A percentile compares a stretch with the other conserved stretches of the same genome.
Evolutionary conservation across 2,113 vertebrate genomes (phyloP).

Genomic region (Aegotheles bennettii): DNA sequence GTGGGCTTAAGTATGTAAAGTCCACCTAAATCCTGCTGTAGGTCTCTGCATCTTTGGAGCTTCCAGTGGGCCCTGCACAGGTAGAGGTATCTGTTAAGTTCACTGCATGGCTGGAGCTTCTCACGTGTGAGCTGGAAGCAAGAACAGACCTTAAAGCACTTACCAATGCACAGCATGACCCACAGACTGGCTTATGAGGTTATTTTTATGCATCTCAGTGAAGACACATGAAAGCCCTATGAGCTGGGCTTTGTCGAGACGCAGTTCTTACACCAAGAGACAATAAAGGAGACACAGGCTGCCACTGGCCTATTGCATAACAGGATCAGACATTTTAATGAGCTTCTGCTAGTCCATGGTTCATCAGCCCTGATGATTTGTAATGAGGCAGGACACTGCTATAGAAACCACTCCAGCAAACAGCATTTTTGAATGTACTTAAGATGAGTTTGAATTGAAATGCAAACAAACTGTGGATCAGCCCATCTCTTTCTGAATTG

Average conservation of each 20-base stretch:
- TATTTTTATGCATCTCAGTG: constrained; percentile 39
- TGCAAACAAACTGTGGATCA: constrained; percentile 26
- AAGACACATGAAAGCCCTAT: not conserved
- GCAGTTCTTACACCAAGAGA: not conserved
- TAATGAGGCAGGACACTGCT: constrained; percentile 55
- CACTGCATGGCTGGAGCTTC: not conserved
- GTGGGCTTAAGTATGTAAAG: not conserved
- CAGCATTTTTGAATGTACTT: not conserved
- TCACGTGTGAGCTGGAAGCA: not conserved
- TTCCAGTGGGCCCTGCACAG: not conserved
- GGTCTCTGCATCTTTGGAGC: not conserved
- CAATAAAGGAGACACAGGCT: constrained; percentile 34
- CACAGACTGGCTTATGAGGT: not conserved
- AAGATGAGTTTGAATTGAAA: constrained; percentile 48
- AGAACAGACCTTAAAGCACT: not conserved
- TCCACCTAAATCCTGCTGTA: not conserved
- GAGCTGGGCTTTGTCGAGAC: constrained; percentile 4
- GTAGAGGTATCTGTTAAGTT: not conserved
- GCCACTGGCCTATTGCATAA: constrained; percentile 31
- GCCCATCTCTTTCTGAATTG: not conserved
- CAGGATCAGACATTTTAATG: constrained; percentile 58
- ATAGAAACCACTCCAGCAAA: constrained; percentile 38
- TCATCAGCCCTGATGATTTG: constrained; percentile 14
- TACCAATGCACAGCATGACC: not conserved
- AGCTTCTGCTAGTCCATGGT: constrained; percentile 32